Evolutionary conservation across 2,888 invertebrate species (phyloP).

Genomic region (Cryptocephalus primarius): DNA sequence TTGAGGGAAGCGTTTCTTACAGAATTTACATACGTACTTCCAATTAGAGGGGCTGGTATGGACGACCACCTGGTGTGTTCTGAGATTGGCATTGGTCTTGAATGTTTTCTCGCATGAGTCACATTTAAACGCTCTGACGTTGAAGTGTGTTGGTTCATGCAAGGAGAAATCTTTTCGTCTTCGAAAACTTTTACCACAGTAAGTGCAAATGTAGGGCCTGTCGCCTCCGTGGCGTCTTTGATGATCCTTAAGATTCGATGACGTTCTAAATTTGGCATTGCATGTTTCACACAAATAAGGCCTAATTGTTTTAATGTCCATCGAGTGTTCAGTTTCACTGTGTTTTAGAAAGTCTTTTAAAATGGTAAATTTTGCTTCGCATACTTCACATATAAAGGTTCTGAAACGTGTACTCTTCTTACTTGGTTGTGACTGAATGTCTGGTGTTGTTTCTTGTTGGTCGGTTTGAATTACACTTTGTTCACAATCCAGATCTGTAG

Average conservation of each 20-base stretch:
- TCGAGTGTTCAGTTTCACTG: constrained; percentile 17
- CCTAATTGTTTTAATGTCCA: constrained; percentile 20
- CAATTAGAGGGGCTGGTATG: constrained; percentile 25
- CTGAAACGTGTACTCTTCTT: background rate
- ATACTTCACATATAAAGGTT: constrained; percentile 20
- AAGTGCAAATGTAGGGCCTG: constrained; percentile 23
- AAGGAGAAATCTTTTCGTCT: constrained; percentile 24
- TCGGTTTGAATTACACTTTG: background rate
- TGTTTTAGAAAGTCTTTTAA: constrained; percentile 22
- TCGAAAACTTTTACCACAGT: constrained; percentile 35
- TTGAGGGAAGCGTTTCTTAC: constrained; percentile 23
- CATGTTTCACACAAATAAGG: constrained; percentile 25
- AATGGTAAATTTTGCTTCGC: constrained; percentile 16
- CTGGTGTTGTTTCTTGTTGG: background rate
- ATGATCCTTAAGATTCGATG: constrained; percentile 25
- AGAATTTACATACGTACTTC: constrained; percentile 23
- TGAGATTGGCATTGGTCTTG: constrained; percentile 25
- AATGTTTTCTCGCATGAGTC: constrained; percentile 24
- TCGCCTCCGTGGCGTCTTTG: constrained; percentile 23
- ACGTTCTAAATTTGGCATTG: constrained; percentile 20
- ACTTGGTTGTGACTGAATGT: background rate
- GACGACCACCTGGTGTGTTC: constrained; percentile 23
- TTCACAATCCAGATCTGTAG: too few relatives aligned
- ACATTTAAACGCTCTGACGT: constrained; percentile 23
- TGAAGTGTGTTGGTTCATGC: constrained; percentile 26